Evolutionary conservation across 2,888 invertebrate species (phyloP).

Genomic region (Lutraria lutraria): DNA sequence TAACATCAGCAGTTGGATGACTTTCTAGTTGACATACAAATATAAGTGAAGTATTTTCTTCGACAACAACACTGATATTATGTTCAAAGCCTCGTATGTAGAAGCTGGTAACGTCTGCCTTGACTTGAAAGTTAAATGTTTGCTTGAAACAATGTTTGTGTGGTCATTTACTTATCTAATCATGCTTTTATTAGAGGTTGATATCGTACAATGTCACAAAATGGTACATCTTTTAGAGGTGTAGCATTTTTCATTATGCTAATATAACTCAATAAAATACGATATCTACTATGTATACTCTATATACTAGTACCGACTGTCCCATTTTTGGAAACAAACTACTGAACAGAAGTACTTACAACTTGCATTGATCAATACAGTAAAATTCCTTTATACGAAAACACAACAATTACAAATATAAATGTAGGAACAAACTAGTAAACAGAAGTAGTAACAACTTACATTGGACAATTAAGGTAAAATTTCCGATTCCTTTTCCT

Average conservation of each 20-base stretch:
- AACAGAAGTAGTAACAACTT: background rate
- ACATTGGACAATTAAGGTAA: background rate
- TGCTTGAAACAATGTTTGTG: too few species aligned
- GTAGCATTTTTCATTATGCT: too few species aligned
- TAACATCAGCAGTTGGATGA: background rate
- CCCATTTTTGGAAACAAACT: too few species aligned
- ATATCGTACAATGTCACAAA: too few species aligned
- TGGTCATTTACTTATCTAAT: too few species aligned
- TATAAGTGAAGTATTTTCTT: background rate
- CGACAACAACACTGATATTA: background rate
- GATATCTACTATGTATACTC: too few species aligned
- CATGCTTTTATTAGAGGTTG: too few species aligned
- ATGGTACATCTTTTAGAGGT: too few species aligned
- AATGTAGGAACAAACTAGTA: background rate
- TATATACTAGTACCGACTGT: too few species aligned
- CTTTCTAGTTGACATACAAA: background rate
- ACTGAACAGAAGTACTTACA: too few species aligned
- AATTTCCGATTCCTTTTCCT: background rate
- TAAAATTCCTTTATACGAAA: background rate
- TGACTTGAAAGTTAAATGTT: background rate
- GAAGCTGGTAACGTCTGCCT: background rate
- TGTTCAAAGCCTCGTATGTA: background rate
- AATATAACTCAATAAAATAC: too few species aligned
- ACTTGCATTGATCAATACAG: too few species aligned
- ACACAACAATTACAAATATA: background rate